Evolutionary conservation across 1,140 invertebrate species (phyloP).

Genomic region (Sesamia nonagrioides): DNA sequence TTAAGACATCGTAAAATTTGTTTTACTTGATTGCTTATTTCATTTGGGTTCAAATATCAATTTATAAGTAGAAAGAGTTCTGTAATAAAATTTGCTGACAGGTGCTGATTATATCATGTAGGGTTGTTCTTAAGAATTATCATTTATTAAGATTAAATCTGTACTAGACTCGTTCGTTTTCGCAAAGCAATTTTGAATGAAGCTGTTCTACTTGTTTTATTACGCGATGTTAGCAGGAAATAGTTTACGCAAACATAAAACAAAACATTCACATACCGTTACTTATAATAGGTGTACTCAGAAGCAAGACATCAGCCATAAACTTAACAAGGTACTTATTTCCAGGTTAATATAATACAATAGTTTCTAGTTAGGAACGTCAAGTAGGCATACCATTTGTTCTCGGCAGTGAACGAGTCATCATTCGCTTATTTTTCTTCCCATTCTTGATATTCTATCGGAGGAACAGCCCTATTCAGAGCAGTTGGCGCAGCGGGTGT

Average conservation of each 20-base stretch:
- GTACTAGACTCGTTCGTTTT: background rate
- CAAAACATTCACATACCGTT: background rate
- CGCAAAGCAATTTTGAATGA: background rate
- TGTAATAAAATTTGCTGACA: slow-evolving; percentile 19
- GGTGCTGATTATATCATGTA: slow-evolving; percentile 4
- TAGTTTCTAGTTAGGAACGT: slow-evolving; percentile 10
- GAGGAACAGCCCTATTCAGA: slow-evolving; percentile 9
- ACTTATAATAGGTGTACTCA: background rate
- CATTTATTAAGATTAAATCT: background rate
- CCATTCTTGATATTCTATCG: background rate
- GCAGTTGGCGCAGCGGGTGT: slow-evolving; percentile 10
- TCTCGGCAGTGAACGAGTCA: background rate
- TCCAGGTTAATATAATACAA: slow-evolving; percentile 16
- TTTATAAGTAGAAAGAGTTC: slow-evolving; percentile 13
- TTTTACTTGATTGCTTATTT: background rate
- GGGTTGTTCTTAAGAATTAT: background rate
- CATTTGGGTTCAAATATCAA: background rate
- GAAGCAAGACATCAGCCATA: slow-evolving; percentile 28
- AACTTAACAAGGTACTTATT: slow-evolving; percentile 25
- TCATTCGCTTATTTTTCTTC: background rate
- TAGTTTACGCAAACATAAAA: background rate
- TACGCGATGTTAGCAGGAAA: background rate
- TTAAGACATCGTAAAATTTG: slow-evolving; percentile 40
- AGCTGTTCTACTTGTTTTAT: background rate
- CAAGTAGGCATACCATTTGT: background rate